phyloP scores from a whole-genome alignment of 1,140 invertebrate species.

The Cydia pomonella region DNA sequence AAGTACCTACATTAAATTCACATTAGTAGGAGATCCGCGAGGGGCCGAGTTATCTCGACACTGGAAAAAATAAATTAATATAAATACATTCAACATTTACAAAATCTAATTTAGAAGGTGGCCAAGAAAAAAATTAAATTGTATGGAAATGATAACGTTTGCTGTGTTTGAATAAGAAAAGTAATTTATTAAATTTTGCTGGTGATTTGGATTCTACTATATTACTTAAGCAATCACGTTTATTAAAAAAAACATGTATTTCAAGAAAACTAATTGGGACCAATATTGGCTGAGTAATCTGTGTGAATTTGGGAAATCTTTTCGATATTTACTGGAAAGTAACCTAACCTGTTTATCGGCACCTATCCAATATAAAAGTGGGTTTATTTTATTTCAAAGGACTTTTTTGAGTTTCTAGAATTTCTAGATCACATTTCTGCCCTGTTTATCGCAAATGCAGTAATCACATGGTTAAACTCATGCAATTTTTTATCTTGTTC shows the following conservation, averaged over 20 bases:
- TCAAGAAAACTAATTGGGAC: no score
- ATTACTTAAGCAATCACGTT: neutral
- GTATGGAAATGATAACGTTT: constrained; percentile 68
- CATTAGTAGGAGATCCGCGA: constrained; percentile 72
- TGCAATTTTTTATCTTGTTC: no score
- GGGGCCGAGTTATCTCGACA: constrained; percentile 67
- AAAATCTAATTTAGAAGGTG: constrained; percentile 61
- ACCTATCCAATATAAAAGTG: no score
- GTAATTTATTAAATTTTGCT: constrained; percentile 18
- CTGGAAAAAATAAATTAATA: constrained; percentile 71
- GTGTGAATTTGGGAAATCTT: no score
- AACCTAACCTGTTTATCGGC: no score
- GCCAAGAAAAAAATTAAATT: constrained; percentile 64
- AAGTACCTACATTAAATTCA: constrained; percentile 73
- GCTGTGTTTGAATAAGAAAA: constrained; percentile 17
- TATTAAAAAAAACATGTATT: constrained; percentile 28
- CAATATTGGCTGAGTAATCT: no score
- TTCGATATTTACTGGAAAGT: no score
- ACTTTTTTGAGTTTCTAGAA: no score
- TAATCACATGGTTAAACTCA: no score
- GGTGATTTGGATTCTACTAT: neutral
- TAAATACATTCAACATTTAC: constrained; percentile 56
- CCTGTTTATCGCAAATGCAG: no score
- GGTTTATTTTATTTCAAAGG: no score
- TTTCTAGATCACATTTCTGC: no score